These are phyloP conservation scores for Astyanax mexicanus DNA, from an alignment of 2,797 vertebrate species.

Conservation along the genomic window DNA sequence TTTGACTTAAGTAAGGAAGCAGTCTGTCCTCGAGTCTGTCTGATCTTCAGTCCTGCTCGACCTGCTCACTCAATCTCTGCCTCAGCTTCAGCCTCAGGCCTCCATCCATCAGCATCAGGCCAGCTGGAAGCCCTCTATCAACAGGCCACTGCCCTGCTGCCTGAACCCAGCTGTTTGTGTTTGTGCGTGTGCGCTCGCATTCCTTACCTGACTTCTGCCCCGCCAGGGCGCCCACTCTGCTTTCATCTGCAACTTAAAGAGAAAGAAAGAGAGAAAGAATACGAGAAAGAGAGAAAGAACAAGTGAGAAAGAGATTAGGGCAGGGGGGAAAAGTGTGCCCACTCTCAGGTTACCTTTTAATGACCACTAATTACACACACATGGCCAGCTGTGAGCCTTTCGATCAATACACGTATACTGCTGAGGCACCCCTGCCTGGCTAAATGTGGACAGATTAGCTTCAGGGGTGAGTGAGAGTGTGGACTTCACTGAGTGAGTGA, in stretches of 20 bases:
- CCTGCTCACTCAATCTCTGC: not conserved
- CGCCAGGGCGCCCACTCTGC: conserved; percentile 78
- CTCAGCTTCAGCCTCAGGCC: conserved; percentile 18
- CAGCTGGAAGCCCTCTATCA: conserved; percentile 57
- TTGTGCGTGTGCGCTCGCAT: conserved; percentile 39
- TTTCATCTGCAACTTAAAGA: conserved; percentile 84
- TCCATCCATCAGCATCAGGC: conserved; percentile 49
- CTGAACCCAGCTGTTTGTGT: conserved; percentile 64
- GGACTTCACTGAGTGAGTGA: no score
- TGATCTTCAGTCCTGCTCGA: conserved; percentile 7
- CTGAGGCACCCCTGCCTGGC: not conserved
- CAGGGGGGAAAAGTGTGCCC: not conserved
- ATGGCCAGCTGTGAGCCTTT: conserved; percentile 46
- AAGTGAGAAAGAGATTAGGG: conserved; percentile 39
- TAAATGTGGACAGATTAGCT: not conserved
- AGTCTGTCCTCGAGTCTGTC: not conserved
- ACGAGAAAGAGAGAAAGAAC: conserved; percentile 65
- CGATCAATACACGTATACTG: conserved; percentile 41
- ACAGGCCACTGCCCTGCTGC: conserved; percentile 57
- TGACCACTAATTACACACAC: conserved; percentile 54
- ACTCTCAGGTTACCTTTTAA: conserved; percentile 61
- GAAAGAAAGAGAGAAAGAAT: conserved; percentile 60
- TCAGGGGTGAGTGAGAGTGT: not conserved
- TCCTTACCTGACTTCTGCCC: conserved; percentile 81
- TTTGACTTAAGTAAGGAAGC: not conserved